Conservation (phyloP, 2,888 invertebrate genomes). For the Tachystola acroxantha region DNA sequence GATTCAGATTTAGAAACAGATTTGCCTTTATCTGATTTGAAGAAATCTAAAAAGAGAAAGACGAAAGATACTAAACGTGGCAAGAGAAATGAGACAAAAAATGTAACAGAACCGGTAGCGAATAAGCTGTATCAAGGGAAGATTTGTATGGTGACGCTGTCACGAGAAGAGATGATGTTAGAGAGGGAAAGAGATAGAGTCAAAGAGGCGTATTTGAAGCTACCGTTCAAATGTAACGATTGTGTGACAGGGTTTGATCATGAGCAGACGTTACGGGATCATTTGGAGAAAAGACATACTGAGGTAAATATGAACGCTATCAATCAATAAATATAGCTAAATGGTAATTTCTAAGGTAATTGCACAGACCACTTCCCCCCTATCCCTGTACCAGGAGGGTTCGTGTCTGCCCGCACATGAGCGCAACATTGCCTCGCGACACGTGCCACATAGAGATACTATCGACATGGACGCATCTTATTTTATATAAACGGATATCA, state of each 20-base stretch:
- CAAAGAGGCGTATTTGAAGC: conserved; percentile 38
- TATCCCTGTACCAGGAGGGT: too few species aligned
- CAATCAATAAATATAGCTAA: not conserved
- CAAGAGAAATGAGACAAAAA: too few species aligned
- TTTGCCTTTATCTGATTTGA: conserved; percentile 26
- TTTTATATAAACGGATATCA: too few species aligned
- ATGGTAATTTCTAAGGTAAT: not conserved
- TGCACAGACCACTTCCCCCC: too few species aligned
- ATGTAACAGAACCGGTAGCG: too few species aligned
- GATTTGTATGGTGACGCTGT: conserved; percentile 35
- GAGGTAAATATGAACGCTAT: conserved; percentile 26
- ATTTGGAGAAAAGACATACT: conserved; percentile 44
- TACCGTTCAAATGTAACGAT: conserved; percentile 49
- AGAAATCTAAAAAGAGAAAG: conserved; percentile 18
- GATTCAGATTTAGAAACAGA: conserved; percentile 34
- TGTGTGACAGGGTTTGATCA: conserved; percentile 57
- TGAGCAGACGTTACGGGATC: conserved; percentile 41
- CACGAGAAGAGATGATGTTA: conserved; percentile 31
- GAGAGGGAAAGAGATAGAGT: conserved; percentile 38
- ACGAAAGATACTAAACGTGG: conserved; percentile 11
- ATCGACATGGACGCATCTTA: too few species aligned
- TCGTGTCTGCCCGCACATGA: too few species aligned
- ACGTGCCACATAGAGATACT: too few species aligned
- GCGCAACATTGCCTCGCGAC: too few species aligned
- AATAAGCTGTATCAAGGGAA: conserved; percentile 39